Evolutionary conservation across 2,797 vertebrate species (phyloP).

Genomic region (Eulemur albifrons): DNA sequence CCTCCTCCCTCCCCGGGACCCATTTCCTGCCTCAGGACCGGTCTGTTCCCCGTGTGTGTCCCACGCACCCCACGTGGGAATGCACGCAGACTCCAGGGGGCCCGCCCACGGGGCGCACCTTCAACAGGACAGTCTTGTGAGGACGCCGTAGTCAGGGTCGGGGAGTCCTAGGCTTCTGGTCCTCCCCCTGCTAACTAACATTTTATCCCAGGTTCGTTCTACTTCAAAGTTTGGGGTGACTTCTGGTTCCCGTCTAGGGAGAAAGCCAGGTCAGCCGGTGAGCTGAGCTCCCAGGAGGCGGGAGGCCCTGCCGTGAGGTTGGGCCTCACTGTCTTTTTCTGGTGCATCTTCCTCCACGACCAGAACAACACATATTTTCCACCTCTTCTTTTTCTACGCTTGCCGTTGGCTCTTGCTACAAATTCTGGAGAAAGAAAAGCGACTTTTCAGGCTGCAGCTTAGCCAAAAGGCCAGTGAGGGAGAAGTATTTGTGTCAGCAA

Average conservation of each 20-base stretch:
- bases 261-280: not conserved
- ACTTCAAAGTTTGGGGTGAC: not conserved
- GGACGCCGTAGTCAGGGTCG: rapidly evolving
- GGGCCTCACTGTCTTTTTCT: not conserved
- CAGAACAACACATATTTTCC: not conserved
- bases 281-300: not conserved
- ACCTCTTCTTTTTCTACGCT: not conserved
- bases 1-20: not conserved
- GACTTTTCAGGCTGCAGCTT: not conserved
- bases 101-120: rapidly evolving
- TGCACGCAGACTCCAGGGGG: not conserved
- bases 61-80: rapidly evolving
- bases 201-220: not conserved
- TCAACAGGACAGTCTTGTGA: not conserved
- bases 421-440: not conserved
- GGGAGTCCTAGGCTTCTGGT: not conserved
- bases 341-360: not conserved
- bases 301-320: not conserved
- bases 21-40: not conserved
- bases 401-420: not conserved
- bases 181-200: not conserved
- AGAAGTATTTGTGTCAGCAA: not conserved
- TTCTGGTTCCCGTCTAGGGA: not conserved
- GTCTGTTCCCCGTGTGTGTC: not conserved
- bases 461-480: not conserved